These are phyloP conservation scores for Diorhabda sublineata DNA, from an alignment of 1,140 invertebrate genomes.

Conservation along the genomic window DNA sequence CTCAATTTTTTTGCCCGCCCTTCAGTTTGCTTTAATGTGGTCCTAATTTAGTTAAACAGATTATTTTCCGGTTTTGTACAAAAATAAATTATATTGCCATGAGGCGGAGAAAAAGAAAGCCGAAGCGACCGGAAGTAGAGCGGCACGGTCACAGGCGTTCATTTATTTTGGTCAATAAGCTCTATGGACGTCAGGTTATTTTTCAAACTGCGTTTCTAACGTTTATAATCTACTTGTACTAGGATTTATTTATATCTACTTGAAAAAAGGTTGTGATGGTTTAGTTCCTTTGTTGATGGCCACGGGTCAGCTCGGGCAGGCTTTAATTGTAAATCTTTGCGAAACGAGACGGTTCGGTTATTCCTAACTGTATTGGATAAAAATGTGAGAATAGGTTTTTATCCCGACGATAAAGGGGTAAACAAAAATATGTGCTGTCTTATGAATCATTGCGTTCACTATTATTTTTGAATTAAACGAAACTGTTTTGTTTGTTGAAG, in stretches of 20 bases:
- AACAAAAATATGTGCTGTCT: neutral
- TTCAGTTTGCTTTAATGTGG: neutral
- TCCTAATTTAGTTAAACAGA: conserved; percentile 1
- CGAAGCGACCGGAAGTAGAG: neutral
- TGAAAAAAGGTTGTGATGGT: conserved; percentile 2
- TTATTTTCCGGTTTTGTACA: conserved; percentile 2
- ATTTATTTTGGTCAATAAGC: conserved; percentile 2
- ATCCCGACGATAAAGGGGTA: neutral
- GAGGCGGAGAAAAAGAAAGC: neutral
- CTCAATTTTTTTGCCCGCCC: too few species aligned
- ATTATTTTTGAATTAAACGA: too few species aligned
- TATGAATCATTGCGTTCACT: too few species aligned
- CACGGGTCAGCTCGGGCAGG: neutral
- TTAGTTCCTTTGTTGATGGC: neutral
- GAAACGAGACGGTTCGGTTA: neutral
- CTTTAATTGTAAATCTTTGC: neutral
- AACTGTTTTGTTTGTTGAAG: too few species aligned
- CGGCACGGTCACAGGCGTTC: neutral
- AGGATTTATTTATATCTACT: conserved; percentile 1
- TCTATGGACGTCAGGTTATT: neutral
- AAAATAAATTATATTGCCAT: neutral
- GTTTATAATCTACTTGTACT: neutral
- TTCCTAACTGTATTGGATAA: neutral
- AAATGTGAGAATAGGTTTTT: neutral
- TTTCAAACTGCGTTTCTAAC: neutral